Conservation (phyloP, 2,888 invertebrate species). For the Halocaridina rubra region DNA sequence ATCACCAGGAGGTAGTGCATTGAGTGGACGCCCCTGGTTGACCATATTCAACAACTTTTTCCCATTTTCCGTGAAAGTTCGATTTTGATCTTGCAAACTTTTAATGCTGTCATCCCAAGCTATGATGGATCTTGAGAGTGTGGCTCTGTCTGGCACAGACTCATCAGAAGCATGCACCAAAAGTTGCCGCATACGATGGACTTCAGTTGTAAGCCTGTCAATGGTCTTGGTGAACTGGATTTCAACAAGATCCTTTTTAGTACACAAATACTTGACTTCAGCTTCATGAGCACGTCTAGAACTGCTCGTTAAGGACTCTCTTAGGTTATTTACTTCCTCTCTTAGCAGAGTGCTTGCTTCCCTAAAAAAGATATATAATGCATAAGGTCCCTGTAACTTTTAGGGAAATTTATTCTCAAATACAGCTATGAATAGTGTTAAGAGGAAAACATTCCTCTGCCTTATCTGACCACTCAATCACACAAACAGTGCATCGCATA, state of each 20-base stretch:
- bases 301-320: conserved; percentile 25
- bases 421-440: too few species aligned
- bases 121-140: conserved; percentile 24
- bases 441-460: too few species aligned
- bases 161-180: background rate
- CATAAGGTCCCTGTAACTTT: too few species aligned
- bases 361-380: background rate
- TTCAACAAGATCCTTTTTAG: conserved; percentile 45
- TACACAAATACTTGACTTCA: conserved; percentile 42
- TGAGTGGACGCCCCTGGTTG: conserved; percentile 44
- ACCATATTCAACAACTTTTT: conserved; percentile 30
- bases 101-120: conserved; percentile 46
- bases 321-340: conserved; percentile 33
- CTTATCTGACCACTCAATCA: too few species aligned
- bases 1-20: conserved; percentile 43
- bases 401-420: too few species aligned
- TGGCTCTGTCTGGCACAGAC: conserved; percentile 24
- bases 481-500: too few species aligned
- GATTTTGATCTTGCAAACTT: conserved; percentile 22
- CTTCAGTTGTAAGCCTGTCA: conserved; percentile 28
- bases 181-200: conserved; percentile 13
- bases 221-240: conserved; percentile 27
- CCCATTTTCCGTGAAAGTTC: too few species aligned
- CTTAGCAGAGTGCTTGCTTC: conserved; percentile 14
- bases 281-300: conserved; percentile 43